Percentiles rank a stretch among this genome's conserved stretches.
These are phyloP conservation scores for Bhutanitis thaidina DNA, from an alignment of 2,888 invertebrate genomes.

Conservation along the genomic window DNA sequence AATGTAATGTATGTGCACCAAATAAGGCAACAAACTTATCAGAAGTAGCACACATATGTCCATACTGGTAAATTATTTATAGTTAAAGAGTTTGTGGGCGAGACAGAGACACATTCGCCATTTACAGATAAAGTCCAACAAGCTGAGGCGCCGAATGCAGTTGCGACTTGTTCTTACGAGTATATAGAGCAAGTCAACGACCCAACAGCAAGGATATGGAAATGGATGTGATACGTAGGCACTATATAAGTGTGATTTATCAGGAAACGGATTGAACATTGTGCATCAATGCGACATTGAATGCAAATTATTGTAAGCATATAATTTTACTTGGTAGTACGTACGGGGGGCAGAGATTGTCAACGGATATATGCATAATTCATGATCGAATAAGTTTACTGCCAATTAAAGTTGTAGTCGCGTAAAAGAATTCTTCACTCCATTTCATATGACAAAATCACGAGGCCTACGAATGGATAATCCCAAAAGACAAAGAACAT, in stretches of 20 bases:
- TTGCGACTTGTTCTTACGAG: conserved; percentile 50
- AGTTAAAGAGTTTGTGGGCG: conserved; percentile 20
- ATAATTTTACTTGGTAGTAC: too few species aligned
- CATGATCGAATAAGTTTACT: too few species aligned
- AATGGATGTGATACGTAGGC: conserved; percentile 44
- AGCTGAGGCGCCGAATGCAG: conserved; percentile 47
- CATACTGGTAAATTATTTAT: conserved; percentile 20
- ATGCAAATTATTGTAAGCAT: conserved; percentile 13
- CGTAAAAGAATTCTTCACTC: too few species aligned
- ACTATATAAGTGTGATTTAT: conserved; percentile 24
- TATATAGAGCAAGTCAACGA: conserved; percentile 59
- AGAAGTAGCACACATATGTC: conserved; percentile 7
- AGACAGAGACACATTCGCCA: conserved; percentile 42
- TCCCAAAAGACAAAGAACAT: too few species aligned
- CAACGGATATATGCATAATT: too few species aligned
- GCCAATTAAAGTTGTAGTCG: too few species aligned
- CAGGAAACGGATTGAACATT: conserved; percentile 21
- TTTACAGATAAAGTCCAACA: conserved; percentile 42
- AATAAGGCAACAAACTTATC: not conserved
- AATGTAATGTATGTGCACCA: too few species aligned
- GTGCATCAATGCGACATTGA: conserved; percentile 17
- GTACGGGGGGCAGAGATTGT: too few species aligned
- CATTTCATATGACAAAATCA: too few species aligned
- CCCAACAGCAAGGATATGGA: conserved; percentile 52
- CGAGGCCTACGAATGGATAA: too few species aligned